Conservation (phyloP, 2,797 vertebrate species). For the Poeciliopsis gracilis region DNA sequence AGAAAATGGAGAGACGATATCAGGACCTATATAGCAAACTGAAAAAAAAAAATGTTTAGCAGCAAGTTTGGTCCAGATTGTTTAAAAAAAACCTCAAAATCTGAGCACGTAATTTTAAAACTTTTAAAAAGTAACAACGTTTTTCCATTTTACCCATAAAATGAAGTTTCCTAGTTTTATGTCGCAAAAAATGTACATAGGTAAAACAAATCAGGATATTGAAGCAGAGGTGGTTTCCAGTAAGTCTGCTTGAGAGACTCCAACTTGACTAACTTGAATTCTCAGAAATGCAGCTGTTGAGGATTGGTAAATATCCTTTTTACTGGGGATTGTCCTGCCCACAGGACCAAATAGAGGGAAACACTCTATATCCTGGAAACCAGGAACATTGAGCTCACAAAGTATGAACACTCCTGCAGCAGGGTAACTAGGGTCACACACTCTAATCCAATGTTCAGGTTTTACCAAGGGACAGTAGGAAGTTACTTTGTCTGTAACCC, state of each 20-base stretch:
- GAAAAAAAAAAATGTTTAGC: not conserved
- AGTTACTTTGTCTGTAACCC: no score
- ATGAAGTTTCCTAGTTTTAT: not conserved
- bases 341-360: no score
- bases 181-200: not conserved
- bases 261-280: no score
- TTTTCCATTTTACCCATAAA: not conserved
- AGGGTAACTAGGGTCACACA: not conserved
- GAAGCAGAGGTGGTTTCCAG: no score
- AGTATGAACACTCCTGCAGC: not conserved
- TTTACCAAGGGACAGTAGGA: not conserved
- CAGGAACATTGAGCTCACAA: not conserved
- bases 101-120: not conserved
- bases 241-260: no score
- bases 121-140: not conserved
- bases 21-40: not conserved
- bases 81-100: not conserved
- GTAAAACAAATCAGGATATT: not conserved
- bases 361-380: not conserved
- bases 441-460: not conserved
- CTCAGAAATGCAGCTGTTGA: no score
- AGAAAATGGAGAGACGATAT: not conserved
- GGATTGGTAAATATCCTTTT: no score
- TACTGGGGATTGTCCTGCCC: no score
- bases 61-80: not conserved